Evolutionary conservation across 2,888 invertebrate genomes (phyloP), one percentile per base, ranked within the genome.

Genomic region (Danaus chrysippus): DNA sequence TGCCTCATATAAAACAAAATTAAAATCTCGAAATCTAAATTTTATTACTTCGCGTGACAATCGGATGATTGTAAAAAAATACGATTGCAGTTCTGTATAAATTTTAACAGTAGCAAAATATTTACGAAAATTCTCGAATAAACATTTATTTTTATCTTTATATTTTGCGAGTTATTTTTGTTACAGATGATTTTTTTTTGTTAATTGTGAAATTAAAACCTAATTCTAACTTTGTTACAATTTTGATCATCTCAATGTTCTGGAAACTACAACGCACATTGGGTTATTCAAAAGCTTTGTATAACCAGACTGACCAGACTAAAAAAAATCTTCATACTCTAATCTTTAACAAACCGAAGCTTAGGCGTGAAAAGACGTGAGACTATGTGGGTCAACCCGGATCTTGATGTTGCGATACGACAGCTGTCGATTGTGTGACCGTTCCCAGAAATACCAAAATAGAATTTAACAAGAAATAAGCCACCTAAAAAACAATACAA

Each of bases 391-490:
- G 49, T 49, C 49, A 49, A 49, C 17, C 49, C 49, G 49, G 49
- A 49, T 49, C 49, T 49, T 11, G 17, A 17, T 49, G 17, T 49
- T 17, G 17, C 49, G 49, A 10, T 49, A 49, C 77, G 76, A 77
- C 86, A 81, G 83, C 83, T 86, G 86, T 87, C 83, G 86, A 87
- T 86, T 81, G 81, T 62, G 74, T 74, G 77, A 78, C 79, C 80
- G 79, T 80, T 81, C 78, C 79, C 49, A 49, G 49, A 71, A 73
- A 76, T 83, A 84, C 82, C 77, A 83, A 81, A 87, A 86, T 86
- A 86, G 60, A 17, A 17, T 11, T 17, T 49, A 17, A 49, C 46
- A 46, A 6, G 11, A 49, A 17, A 49, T n/a, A 17, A 49, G 15
- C 11, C n/a, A n/a, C 6, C n/a, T 43, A n/a, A n/a, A 43, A n/a